phyloP scores from a whole-genome alignment of 1,140 invertebrate species.

The Drosophila sucinea region DNA sequence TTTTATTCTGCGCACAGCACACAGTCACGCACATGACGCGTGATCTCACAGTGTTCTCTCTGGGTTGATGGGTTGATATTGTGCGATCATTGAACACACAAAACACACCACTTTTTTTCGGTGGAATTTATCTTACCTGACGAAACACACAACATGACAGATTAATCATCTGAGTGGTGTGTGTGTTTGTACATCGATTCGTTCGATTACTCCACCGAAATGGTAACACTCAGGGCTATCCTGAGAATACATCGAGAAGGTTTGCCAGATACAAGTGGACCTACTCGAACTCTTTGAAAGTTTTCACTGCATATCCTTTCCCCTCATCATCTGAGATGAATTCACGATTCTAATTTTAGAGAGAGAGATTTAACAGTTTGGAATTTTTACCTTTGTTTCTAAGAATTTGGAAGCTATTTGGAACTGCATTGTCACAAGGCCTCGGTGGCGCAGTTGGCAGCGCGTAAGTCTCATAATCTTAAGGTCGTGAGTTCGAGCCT shows the following conservation, averaged over 20 bases:
- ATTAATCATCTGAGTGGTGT: neutral
- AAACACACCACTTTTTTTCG: neutral
- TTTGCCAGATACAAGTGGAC: no score
- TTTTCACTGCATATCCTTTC: no score
- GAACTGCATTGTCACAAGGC: constrained; percentile 70
- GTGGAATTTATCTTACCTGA: constrained; percentile 16
- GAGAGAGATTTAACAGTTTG: no score
- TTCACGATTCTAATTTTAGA: no score
- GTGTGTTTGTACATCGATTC: neutral
- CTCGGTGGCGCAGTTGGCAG: constrained; percentile 96
- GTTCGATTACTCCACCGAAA: no score
- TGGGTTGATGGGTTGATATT: constrained; percentile 13
- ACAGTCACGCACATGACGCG: constrained; percentile 40
- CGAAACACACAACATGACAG: constrained; percentile 21
- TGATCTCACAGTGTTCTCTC: constrained; percentile 29
- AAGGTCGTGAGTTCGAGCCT: constrained; percentile 98
- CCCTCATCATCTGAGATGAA: no score
- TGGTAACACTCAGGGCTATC: no score
- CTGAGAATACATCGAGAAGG: no score
- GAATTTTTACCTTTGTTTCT: no score
- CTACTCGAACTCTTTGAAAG: no score
- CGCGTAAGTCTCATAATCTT: constrained; percentile 98
- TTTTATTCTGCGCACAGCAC: neutral
- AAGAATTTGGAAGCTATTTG: neutral
- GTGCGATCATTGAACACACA: constrained; percentile 5